Evolutionary conservation across 2,113 vertebrate genomes (phyloP).

Genomic region (Planiliza haematocheilus): DNA sequence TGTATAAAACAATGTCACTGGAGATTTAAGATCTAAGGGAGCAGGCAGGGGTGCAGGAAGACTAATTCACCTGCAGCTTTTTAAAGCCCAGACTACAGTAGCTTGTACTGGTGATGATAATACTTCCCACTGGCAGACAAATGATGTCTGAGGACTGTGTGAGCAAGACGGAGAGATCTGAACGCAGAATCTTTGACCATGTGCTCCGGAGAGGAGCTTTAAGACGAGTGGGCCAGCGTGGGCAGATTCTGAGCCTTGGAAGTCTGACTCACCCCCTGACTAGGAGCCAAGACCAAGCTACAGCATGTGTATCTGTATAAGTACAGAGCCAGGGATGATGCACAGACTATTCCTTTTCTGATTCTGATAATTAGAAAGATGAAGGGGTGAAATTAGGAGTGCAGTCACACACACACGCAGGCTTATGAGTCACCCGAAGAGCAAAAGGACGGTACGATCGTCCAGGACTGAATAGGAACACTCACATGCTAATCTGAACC

Average conservation of each 20-base stretch:
- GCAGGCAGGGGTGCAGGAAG: background rate
- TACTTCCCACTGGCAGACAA: background rate
- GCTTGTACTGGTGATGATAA: constrained; percentile 4
- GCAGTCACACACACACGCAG: constrained; percentile 43
- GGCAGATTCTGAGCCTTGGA: constrained; percentile 40
- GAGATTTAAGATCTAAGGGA: constrained; percentile 8
- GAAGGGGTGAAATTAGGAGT: constrained; percentile 58
- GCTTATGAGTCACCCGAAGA: constrained; percentile 26
- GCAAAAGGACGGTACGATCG: constrained; percentile 24
- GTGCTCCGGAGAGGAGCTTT: background rate
- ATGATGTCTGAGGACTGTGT: constrained; percentile 13
- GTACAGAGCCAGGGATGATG: constrained; percentile 14
- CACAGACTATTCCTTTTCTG: constrained; percentile 40
- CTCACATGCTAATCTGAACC: constrained; percentile 7
- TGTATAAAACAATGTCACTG: background rate
- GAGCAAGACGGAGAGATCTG: constrained; percentile 3
- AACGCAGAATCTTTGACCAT: constrained; percentile 6
- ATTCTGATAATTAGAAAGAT: constrained; percentile 61
- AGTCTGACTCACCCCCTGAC: constrained; percentile 51
- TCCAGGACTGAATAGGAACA: background rate
- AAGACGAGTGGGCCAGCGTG: constrained; percentile 32
- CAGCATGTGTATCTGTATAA: constrained; percentile 13
- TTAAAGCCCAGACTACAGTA: constrained; percentile 6
- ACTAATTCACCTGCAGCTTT: constrained; percentile 8
- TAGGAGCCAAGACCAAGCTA: constrained; percentile 20